phyloP scores from a whole-genome alignment of 2,797 vertebrate genomes.

The Hafferia zeledoni region DNA sequence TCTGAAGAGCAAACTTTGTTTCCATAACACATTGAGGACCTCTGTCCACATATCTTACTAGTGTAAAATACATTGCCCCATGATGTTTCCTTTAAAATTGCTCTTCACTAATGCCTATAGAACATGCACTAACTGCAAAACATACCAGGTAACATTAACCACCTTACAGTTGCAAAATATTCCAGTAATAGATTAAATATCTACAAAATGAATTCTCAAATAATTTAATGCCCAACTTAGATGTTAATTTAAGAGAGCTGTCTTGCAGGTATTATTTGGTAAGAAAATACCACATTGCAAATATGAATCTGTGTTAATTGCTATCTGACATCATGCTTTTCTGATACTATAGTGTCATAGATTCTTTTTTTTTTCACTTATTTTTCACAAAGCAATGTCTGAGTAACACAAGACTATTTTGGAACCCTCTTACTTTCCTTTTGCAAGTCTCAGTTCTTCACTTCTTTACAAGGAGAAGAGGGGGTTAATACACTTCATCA shows the following conservation, averaged over 20 bases:
- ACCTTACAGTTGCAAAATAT: not conserved
- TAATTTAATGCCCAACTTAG: not conserved
- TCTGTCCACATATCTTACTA: not conserved
- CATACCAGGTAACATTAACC: not conserved
- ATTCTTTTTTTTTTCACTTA: not conserved
- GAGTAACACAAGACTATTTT: not conserved
- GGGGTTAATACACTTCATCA: not conserved
- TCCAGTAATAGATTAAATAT: not conserved
- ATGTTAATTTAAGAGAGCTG: not conserved
- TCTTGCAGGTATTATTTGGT: not conserved
- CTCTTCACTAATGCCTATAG: not conserved
- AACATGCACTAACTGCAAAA: not conserved
- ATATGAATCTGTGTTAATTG: not conserved
- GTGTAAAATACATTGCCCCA: not conserved
- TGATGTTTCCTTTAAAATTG: not conserved
- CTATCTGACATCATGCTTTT: not conserved
- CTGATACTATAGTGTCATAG: not conserved
- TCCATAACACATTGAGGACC: not conserved
- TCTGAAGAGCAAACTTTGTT: not conserved
- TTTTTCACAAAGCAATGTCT: not conserved
- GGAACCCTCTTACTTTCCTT: not conserved
- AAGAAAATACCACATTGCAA: not conserved
- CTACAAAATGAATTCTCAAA: not conserved
- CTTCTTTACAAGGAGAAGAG: not conserved
- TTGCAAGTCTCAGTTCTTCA: not conserved